Base-by-base conservation (phyloP, 2,113 vertebrate genomes). In the Litocranius walleri region DNA sequence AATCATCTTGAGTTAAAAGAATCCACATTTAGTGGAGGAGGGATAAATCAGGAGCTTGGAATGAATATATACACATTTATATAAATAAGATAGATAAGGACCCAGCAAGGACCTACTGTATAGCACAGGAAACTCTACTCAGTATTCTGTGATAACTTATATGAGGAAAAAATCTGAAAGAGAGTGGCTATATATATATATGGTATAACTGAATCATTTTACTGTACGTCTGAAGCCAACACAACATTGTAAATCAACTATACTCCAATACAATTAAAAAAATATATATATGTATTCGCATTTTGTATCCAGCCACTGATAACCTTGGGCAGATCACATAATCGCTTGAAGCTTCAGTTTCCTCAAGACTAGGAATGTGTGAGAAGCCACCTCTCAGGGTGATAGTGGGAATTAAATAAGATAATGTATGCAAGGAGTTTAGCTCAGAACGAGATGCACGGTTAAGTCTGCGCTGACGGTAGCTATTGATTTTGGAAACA, bases 381-480 rank as follows among this genome's bases (percentile, higher is more conserved):
- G 54, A 77, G 27, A 7, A 62, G 12, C 13, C 21, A 13, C 21
- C 71, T 62, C n/a, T 8, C 43, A 87, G 30, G 30, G 21, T 8
- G 6, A 27, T 13, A 48, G 30, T 1, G 1, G 33, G 40, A 81
- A 82, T 87, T 45, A 77, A 88, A n/a, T 59, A 45, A 90, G 45
- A 57, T 40, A 45, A 23, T 17, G 5, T 30, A 25, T 25, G 36
- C 40, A 80, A 88, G 50, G 33, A 67, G 21, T 62, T 61, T 57
- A 83, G n/a, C 5, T 67, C 0, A 2, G 23, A 67, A 29, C 10
- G 8, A 2, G 2, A 8, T 12, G 52, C 86, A 67, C 13, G 27
- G 1, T 4, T 67, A 56, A 61, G 14, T 40, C 40, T 2, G 59
- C 4, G 0, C 7, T 15, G 5, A n/a, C 25, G 23, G 16, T 7